Evolutionary conservation across 53 echinoderm and acorn worm genomes (phyloP).

Genomic region (Pentamera pediparva): DNA sequence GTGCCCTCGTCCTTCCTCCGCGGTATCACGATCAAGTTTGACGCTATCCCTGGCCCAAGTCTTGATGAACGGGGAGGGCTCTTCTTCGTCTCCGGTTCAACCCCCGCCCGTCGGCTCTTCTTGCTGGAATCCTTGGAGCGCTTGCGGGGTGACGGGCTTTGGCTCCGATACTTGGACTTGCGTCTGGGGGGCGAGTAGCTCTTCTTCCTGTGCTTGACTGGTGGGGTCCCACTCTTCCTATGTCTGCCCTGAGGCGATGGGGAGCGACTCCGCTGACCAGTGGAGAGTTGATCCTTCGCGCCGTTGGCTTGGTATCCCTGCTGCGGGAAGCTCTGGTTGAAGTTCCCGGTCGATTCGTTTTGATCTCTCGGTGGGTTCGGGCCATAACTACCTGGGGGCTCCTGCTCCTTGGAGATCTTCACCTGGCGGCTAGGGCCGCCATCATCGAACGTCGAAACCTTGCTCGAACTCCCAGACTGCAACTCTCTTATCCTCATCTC

Average conservation of each 20-base stretch:
- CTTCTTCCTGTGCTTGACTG: slow-evolving; percentile 8
- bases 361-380: slow-evolving; percentile 6
- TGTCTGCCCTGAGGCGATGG: background rate
- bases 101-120: background rate
- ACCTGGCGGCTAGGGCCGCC: background rate
- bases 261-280: background rate
- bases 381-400: background rate
- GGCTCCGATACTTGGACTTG: slow-evolving; percentile 8
- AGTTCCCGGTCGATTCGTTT: background rate
- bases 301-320: background rate
- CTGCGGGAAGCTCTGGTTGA: background rate
- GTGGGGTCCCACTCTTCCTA: background rate
- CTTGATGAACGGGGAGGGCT: slow-evolving; percentile 15
- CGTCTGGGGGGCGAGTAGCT: slow-evolving; percentile 7
- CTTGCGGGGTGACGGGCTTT: slow-evolving; percentile 1
- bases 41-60: slow-evolving; percentile 50
- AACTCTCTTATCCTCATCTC: slow-evolving; percentile 51
- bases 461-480: slow-evolving; percentile 28
- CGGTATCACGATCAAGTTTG: slow-evolving; percentile 66
- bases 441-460: slow-evolving; percentile 17
- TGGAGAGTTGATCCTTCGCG: background rate
- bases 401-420: slow-evolving; percentile 18
- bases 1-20: slow-evolving; percentile 87
- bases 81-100: slow-evolving; percentile 11
- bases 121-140: background rate